Evolutionary conservation across 2,888 invertebrate species (phyloP).

Genomic region (Coelinius sp.): DNA sequence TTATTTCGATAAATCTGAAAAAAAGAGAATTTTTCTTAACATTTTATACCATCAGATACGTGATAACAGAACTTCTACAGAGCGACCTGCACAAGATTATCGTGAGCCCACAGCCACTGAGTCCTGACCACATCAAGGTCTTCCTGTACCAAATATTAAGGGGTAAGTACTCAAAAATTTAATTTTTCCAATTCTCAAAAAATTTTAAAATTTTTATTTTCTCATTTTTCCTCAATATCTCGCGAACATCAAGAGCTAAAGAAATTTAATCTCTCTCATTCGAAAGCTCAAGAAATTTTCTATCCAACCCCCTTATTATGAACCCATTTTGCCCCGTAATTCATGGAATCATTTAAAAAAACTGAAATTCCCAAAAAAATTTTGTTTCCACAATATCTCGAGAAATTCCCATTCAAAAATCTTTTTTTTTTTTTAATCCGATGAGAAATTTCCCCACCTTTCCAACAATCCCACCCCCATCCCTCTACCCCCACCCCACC

Average conservation of each 20-base stretch:
- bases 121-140: conserved; percentile 99
- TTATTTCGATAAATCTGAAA: background rate
- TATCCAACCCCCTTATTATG: background rate
- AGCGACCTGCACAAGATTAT: conserved; percentile 99
- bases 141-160: conserved; percentile 99
- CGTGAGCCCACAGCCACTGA: conserved; percentile 98
- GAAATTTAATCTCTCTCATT: background rate
- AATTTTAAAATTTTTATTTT: background rate
- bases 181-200: background rate
- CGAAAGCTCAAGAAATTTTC: background rate
- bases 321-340: background rate
- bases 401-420: background rate
- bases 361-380: background rate
- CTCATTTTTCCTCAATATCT: background rate
- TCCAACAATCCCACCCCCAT: background rate
- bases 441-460: background rate
- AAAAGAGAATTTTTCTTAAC: conserved; percentile 64
- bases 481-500: background rate
- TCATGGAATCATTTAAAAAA: too few relatives aligned
- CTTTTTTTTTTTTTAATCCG: background rate
- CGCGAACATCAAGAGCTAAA: background rate
- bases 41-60: conserved; percentile 81
- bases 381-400: background rate
- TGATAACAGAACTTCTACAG: conserved; percentile 99
- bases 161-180: conserved; percentile 76